Evolutionary conservation across 2,888 invertebrate genomes (phyloP), one percentile per base, ranked within the genome.

Genomic region (Cephus nigrinus): DNA sequence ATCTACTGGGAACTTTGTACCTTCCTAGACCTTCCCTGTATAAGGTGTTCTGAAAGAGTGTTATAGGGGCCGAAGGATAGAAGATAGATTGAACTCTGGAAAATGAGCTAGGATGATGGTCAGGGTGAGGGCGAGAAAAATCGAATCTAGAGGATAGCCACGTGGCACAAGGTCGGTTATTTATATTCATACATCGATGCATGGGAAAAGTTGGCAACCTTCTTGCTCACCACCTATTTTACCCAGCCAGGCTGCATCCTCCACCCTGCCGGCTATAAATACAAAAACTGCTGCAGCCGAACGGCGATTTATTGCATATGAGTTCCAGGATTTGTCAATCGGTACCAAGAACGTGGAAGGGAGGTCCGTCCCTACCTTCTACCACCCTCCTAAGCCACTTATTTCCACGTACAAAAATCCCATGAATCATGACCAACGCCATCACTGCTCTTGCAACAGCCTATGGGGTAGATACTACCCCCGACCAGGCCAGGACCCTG

Each of bases 291-390:
- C 76, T 80, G 77, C 80, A 80, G 81, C 82, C 84, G 82, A 83
- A 83, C 85, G 81, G 77, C 83, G 88, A 91, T 91, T 91, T 91
- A 90, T 90, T 90, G 90, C 90, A 90, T 90, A 91, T 90, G 90
- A 90, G 90, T 89, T 90, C 84, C 82, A 85, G 87, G 88, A 89
- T 90, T 90, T 90, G 90, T 90, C 90, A 90, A 90, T 90, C 86
- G 87, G 79, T 31, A 35, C 75, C 15, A 31, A 71, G 75, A 40
- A 40, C 40, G 40, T 40, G 40, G 40, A 40, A 15, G 40, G 40
- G 40, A 40, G 40, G 40, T 15, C 40, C 40, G 40, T 15, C 40
- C 40, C 40, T 40, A 15, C 40, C 40, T 4, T 40, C 15, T 4
- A 15, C 40, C 40, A 40, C 40, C 40, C 75, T 40, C 75, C 75